Conservation (phyloP, 2,113 vertebrate genomes). For the Podocnemis expansa region DNA sequence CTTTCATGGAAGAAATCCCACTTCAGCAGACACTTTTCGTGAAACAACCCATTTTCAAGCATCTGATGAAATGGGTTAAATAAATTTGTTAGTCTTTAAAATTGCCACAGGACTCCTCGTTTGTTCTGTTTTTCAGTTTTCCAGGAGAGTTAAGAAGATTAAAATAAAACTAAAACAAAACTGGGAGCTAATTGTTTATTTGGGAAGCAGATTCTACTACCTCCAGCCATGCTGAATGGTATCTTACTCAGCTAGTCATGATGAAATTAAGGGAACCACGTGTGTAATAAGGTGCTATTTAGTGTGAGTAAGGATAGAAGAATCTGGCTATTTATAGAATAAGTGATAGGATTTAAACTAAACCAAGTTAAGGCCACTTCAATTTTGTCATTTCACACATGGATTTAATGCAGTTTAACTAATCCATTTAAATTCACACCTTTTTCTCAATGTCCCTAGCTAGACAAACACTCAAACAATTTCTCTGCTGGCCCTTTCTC, state of each 20-base stretch:
- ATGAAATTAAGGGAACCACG: not conserved
- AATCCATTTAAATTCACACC: not conserved
- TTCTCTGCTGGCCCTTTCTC: not conserved
- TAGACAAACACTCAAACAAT: not conserved
- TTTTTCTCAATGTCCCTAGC: not conserved
- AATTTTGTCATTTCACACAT: not conserved
- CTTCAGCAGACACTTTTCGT: no score
- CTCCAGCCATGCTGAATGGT: fast-evolving
- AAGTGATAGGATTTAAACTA: not conserved
- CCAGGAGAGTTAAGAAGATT: not conserved
- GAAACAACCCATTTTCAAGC: no score
- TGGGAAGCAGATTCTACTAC: not conserved
- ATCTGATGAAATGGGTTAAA: no score
- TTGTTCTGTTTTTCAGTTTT: not conserved
- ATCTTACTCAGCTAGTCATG: not conserved
- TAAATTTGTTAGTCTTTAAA: no score
- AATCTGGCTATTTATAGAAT: not conserved
- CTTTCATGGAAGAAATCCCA: no score
- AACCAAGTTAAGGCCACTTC: not conserved
- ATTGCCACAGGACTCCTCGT: no score
- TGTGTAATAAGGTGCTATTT: not conserved
- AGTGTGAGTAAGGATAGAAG: not conserved
- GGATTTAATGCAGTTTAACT: not conserved
- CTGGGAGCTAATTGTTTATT: not conserved
- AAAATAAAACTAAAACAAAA: not conserved